phyloP scores from a whole-genome alignment of 2,113 vertebrate species.

The Myrmecobius fasciatus region DNA sequence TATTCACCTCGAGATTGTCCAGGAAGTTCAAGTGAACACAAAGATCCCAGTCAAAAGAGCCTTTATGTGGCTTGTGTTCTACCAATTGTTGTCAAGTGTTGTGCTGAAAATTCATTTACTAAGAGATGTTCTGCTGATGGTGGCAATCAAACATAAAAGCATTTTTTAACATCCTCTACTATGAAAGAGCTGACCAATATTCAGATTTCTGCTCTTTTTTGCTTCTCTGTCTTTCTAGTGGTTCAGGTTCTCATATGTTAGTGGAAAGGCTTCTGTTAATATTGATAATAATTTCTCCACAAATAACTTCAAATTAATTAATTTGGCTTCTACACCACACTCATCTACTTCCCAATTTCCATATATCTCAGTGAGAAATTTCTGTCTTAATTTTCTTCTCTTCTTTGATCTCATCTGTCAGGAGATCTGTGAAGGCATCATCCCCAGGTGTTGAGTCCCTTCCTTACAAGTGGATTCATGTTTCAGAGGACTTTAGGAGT shows the following conservation, averaged over 20 bases:
- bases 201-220: background rate
- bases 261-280: too few species aligned
- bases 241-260: too few species aligned
- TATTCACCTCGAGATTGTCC: background rate
- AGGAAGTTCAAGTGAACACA: background rate
- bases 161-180: background rate
- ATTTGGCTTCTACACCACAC: background rate
- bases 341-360: background rate
- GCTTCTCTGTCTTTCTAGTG: background rate
- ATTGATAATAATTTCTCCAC: too few species aligned
- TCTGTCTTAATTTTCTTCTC: background rate
- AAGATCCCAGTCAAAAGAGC: background rate
- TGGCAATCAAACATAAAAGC: background rate
- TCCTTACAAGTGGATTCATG: background rate
- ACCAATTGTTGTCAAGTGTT: background rate
- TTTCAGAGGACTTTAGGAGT: background rate
- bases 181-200: background rate
- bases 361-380: background rate
- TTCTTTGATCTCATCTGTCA: background rate
- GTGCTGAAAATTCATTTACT: too few species aligned
- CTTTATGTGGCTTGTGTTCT: background rate
- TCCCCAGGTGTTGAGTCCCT: background rate
- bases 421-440: background rate
- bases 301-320: background rate
- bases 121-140: too few species aligned